Evolutionary conservation across 2,797 vertebrate species (phyloP).

Genomic region (Pseudochromis fuscus): DNA sequence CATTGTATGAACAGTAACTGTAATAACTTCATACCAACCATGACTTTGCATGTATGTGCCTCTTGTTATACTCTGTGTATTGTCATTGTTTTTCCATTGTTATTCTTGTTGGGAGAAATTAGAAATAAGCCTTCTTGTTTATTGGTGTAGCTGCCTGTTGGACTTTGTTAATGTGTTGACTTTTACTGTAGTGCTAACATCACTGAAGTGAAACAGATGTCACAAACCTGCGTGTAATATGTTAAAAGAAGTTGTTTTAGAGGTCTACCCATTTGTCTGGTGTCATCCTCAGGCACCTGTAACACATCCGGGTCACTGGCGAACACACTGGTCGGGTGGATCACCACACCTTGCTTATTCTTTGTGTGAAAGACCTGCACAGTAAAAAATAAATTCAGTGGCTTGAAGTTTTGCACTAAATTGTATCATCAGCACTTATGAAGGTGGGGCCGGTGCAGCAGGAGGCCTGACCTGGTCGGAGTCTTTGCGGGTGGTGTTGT

Average conservation of each 20-base stretch:
- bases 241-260: not conserved
- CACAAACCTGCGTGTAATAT: no score
- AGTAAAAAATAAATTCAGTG: not conserved
- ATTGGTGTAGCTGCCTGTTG: not conserved
- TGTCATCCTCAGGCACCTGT: conserved; percentile 76
- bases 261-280: conserved; percentile 72
- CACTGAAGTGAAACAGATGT: no score
- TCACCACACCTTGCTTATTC: conserved; percentile 91
- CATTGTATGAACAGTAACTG: no score
- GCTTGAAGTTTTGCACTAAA: not conserved
- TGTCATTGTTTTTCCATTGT: not conserved
- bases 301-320: conserved; percentile 88
- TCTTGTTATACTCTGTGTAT: no score
- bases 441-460: not conserved
- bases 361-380: conserved; percentile 92
- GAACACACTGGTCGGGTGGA: conserved; percentile 93
- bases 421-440: not conserved
- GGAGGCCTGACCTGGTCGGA: conserved; percentile 88
- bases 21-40: no score
- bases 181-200: not conserved
- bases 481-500: conserved; percentile 91
- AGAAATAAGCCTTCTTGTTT: not conserved
- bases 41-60: no score
- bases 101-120: not conserved
- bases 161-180: not conserved